Evolutionary conservation across 1,140 invertebrate species (phyloP).

Genomic region (Lasioglossum albipes): DNA sequence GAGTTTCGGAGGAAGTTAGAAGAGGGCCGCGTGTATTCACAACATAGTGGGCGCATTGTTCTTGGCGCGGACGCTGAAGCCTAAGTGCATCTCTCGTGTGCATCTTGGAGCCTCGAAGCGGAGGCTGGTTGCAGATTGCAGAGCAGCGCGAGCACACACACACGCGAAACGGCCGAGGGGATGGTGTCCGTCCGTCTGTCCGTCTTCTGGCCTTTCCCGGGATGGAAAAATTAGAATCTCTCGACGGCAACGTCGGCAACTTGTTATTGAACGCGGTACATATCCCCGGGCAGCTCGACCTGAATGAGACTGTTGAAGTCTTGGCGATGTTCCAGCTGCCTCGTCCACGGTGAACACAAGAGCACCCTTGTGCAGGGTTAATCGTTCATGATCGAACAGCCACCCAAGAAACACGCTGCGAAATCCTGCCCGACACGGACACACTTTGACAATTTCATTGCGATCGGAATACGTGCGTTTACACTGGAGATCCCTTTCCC

Average conservation of each 20-base stretch:
- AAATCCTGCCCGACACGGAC: background rate
- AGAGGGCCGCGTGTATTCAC: background rate
- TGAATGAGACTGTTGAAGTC: conserved; percentile 63
- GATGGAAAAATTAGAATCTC: conserved; percentile 61
- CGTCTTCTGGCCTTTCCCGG: background rate
- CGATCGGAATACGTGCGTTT: no score
- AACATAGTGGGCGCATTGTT: conserved; percentile 34
- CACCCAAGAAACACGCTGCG: conserved; percentile 14
- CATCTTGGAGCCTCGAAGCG: background rate
- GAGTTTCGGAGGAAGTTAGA: conserved; percentile 15
- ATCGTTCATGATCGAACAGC: conserved; percentile 61
- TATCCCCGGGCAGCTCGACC: conserved; percentile 50
- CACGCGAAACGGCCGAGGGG: background rate
- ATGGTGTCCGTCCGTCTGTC: background rate
- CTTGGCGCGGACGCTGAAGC: background rate
- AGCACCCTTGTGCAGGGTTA: conserved; percentile 57
- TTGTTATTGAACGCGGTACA: conserved; percentile 67
- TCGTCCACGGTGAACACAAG: conserved; percentile 40
- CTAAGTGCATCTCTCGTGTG: conserved; percentile 21
- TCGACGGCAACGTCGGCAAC: conserved; percentile 62
- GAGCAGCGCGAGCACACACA: no score
- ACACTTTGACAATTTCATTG: no score
- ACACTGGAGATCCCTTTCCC: no score
- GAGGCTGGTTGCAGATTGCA: background rate
- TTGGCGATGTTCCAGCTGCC: conserved; percentile 66